Evolutionary conservation across 2,113 vertebrate species (phyloP).

Genomic region (Misgurnus mizolepis): DNA sequence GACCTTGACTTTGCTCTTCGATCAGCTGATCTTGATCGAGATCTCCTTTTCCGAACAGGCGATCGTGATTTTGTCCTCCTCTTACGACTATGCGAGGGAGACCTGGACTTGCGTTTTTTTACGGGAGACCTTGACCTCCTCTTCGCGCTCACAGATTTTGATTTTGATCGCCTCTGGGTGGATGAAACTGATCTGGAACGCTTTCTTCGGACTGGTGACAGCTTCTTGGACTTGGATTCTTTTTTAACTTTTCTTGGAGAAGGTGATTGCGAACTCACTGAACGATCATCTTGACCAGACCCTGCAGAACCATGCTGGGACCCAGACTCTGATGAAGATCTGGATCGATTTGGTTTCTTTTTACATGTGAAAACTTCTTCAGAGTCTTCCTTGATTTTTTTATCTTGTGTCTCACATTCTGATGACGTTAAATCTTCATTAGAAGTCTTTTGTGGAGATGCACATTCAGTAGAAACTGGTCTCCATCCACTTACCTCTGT

Average conservation of each 20-base stretch:
- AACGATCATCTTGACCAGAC: constrained; percentile 58
- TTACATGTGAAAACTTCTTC: constrained; percentile 9
- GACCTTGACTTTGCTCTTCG: constrained; percentile 70
- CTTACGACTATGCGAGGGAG: constrained; percentile 68
- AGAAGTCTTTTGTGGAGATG: constrained; percentile 21
- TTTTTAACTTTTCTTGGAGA: constrained; percentile 42
- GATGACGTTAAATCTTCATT: constrained; percentile 28
- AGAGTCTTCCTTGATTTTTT: constrained; percentile 1
- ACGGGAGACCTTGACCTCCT: constrained; percentile 70
- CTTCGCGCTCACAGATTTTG: constrained; percentile 64
- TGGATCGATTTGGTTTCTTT: constrained; percentile 44
- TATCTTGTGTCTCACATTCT: constrained; percentile 19
- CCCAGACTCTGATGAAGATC: constrained; percentile 61
- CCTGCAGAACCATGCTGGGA: constrained; percentile 54
- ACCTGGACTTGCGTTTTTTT: constrained; percentile 71
- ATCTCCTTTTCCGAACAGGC: constrained; percentile 66
- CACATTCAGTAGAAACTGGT: constrained; percentile 25
- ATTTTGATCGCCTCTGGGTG: constrained; percentile 59
- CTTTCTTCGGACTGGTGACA: constrained; percentile 64
- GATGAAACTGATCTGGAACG: constrained; percentile 68
- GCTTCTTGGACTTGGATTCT: constrained; percentile 33
- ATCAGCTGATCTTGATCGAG: constrained; percentile 62
- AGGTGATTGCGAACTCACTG: constrained; percentile 43
- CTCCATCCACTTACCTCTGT: constrained; percentile 38
- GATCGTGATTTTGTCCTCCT: constrained; percentile 73